A percentile compares a stretch with the other conserved stretches of the same genome.
Evolutionary conservation across 2,797 vertebrate genomes (phyloP).

Genomic region (Mormyrus proboscirostris): DNA sequence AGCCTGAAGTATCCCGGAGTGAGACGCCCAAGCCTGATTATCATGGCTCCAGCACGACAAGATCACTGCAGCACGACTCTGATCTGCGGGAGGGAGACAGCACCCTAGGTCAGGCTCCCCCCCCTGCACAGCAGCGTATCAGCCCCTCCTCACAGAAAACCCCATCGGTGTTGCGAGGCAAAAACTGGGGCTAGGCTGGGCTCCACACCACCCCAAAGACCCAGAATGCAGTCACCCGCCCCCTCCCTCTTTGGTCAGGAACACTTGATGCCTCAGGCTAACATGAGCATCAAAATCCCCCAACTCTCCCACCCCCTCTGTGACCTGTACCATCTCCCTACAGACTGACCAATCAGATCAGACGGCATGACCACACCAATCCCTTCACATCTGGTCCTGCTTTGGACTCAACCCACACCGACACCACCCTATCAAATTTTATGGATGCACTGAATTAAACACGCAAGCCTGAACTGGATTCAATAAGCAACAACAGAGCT

Average conservation of each 20-base stretch:
- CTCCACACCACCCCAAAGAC: not conserved
- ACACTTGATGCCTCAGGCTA: conserved; percentile 34
- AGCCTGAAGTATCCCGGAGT: conserved; percentile 90
- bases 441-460: conserved; percentile 32
- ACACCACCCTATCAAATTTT: conserved; percentile 1
- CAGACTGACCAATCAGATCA: not conserved
- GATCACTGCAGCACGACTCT: not conserved
- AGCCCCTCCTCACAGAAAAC: not conserved
- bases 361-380: not conserved
- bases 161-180: not conserved
- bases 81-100: not conserved
- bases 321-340: not conserved
- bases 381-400: conserved; percentile 31
- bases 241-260: not conserved
- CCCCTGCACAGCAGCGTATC: not conserved
- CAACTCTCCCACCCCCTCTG: not conserved
- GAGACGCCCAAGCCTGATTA: conserved; percentile 78
- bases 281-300: conserved; percentile 23
- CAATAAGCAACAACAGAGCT: conserved; percentile 30
- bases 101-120: not conserved
- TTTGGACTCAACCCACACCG: conserved; percentile 20
- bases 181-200: not conserved
- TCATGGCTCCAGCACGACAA: conserved; percentile 52
- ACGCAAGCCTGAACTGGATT: conserved; percentile 28
- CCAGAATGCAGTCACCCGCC: not conserved